Percentiles rank a stretch among this genome's conserved stretches.
Evolutionary conservation across 1,140 invertebrate genomes (phyloP).

Genomic region (Vanessa atalanta): DNA sequence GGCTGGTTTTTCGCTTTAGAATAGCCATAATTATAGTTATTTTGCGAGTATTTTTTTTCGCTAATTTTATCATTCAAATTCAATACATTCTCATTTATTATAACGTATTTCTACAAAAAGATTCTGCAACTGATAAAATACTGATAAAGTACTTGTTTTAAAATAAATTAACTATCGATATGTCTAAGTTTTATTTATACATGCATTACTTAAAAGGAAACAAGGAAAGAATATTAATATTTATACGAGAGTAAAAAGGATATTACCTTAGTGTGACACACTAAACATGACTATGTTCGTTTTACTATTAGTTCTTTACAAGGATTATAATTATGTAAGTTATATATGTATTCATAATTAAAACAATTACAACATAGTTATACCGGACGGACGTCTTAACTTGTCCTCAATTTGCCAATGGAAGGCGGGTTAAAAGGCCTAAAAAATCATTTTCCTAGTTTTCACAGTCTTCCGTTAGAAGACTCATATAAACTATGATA

Average conservation of each 20-base stretch:
- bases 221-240: slow-evolving; percentile 14
- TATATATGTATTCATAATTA: neutral
- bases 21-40: too few species aligned
- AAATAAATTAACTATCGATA: neutral
- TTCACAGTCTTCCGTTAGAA: too few species aligned
- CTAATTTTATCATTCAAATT: too few species aligned
- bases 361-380: neutral
- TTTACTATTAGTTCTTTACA: slow-evolving; percentile 3
- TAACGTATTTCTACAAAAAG: too few species aligned
- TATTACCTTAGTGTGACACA: slow-evolving; percentile 19
- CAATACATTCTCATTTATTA: too few species aligned
- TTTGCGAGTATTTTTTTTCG: too few species aligned
- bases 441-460: too few species aligned
- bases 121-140: slow-evolving; percentile 46
- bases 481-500: too few species aligned
- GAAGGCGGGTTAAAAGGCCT: too few species aligned
- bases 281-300: slow-evolving; percentile 1
- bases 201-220: slow-evolving; percentile 3
- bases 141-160: slow-evolving; percentile 34
- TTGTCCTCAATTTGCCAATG: too few species aligned
- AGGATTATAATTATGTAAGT: neutral
- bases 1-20: too few species aligned
- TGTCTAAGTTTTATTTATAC: neutral
- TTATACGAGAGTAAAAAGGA: slow-evolving; percentile 17
- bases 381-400: too few species aligned